Evolutionary conservation across 2,113 vertebrate genomes (phyloP), one percentile per base, ranked within the genome.

Genomic region (Formicarius rufipectus): DNA sequence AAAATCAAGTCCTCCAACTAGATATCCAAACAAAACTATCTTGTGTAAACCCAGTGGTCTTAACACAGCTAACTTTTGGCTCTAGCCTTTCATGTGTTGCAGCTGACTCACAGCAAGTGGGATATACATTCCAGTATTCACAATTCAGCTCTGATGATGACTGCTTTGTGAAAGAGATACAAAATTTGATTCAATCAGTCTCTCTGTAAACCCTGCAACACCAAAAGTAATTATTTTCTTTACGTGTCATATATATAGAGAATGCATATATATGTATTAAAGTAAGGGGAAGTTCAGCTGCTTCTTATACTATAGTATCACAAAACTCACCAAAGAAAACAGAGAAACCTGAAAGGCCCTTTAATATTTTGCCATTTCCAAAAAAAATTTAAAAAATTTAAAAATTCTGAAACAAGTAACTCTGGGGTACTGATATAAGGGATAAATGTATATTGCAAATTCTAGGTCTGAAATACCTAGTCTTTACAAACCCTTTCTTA

Each of bases 11-110:
- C 16, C 28, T 93, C 30, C 87, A 81, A 56, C 39, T 86, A 86
- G 68, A 31, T 87, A 91, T 94, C 95, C 93, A 95, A 96, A 95
- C 63, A 91, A 96, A 96, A 96, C 79, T 96, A 88, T 82, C 74
- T 87, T 17, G 53, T 94, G 88, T 96, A 96, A 96, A 96, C 90
- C 90, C 92, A 89, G 83, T 96, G 95, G 90, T 94, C 76, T 94
- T 96, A 94, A 86, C 59, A 91, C 56, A 95, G 82, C 89, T 81
- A 66, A 88, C 69, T 90, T 95, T 71, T 96, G 91, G 87, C 76
- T 84, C 73, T 81, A 90, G 75, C 42, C 87, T 90, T 90, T 94
- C 93, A 81, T 92, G 75, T 91, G 66, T 85, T 91, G 78, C 59
- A 89, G 84, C 78, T 97, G 86, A 96, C 89, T 95, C 91, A 80